Base-by-base conservation (phyloP, 2,888 invertebrate species). In the Melikaiella ostensackeni region DNA sequence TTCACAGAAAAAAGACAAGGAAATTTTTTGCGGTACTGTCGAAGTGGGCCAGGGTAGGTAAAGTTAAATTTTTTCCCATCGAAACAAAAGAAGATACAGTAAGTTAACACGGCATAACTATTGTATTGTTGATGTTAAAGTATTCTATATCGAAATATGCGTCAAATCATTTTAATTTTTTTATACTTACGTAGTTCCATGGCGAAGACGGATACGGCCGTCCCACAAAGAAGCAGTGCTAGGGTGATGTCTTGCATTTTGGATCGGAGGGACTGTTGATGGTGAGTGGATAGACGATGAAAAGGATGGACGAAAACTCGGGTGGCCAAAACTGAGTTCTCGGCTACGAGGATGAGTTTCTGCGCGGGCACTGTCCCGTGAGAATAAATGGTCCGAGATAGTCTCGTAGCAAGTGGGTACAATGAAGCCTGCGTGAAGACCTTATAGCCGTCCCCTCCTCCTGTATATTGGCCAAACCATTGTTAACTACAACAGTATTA, bases 381-480 rank as follows among this genome's bases (percentile, higher is more conserved):
- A 57, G 76, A 61, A 82, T 78, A 80, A 86, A 84, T 83, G 78
- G 79, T 76, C 76, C 83, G 81, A 80, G 85, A 85, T 88, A 84
- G 86, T 82, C 87, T 81, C 81, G 79, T 85, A 83, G 84, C 85
- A 88, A 90, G 84, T 89, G 89, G 81, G 84, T 84, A 81, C 80
- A 80, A 83, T 80, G 78, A 80, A 80, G 82, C 79, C 82, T 77
- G 84, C 79, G 70, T 81, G 85, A 86, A 84, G 86, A 84, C 86
- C 88, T 89, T 89, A 89, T 89, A 89, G 80, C 76, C 79, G 76
- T 79, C 87, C 81, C 88, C 84, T 83, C 81, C 75, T 80, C 81
- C 76, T 38, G 62, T 77, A 78, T 75, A 74, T 79, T 77, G 77
- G 75, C 77, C 80, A 84, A 86, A 85, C 83, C 78, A 86, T 89